Evolutionary conservation across 2,797 vertebrate species (phyloP).

Genomic region (Cyprinodon diabolis): DNA sequence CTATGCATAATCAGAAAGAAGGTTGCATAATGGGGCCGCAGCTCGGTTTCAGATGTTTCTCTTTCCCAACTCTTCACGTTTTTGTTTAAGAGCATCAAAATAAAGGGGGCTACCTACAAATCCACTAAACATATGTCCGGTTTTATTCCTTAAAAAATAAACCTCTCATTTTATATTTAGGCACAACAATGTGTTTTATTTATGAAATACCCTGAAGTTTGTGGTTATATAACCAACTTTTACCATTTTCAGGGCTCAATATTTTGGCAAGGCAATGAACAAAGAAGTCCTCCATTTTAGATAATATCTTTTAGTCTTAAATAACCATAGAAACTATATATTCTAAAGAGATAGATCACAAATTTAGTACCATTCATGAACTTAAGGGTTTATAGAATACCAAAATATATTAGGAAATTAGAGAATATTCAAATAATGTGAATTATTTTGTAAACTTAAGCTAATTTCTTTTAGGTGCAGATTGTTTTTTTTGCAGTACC

Average conservation of each 20-base stretch:
- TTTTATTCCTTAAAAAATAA: too few relatives aligned
- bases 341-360: neutral
- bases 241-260: neutral
- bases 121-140: too few relatives aligned
- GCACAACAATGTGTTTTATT: neutral
- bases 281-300: neutral
- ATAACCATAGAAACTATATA: neutral
- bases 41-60: too few relatives aligned
- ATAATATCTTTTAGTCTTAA: neutral
- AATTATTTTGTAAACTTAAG: conserved; percentile 3
- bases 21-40: too few relatives aligned
- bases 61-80: too few relatives aligned
- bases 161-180: neutral
- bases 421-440: neutral
- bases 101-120: neutral
- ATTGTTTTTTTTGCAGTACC: neutral
- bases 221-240: neutral
- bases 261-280: neutral
- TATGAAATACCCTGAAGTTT: neutral
- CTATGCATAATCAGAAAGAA: too few relatives aligned
- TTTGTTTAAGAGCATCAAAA: neutral
- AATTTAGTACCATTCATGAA: neutral
- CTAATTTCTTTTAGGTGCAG: neutral
- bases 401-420: neutral
- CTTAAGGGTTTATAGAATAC: neutral